Conservation (phyloP, 2,888 invertebrate species). For the Andrena chrysosceles region DNA sequence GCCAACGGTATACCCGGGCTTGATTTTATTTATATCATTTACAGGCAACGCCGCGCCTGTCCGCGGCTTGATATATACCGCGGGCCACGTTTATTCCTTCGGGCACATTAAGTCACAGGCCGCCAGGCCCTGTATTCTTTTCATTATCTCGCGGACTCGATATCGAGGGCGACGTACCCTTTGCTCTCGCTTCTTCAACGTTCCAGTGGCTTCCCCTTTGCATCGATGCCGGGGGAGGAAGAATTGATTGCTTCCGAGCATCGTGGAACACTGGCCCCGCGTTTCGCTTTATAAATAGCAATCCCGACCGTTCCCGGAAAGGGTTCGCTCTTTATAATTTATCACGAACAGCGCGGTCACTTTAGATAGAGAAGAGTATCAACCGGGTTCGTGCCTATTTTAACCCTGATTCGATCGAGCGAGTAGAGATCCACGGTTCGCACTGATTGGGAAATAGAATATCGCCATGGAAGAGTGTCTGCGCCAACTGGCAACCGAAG, state of each 20-base stretch:
- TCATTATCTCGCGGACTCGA: slow-evolving; percentile 44
- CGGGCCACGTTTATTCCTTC: slow-evolving; percentile 69
- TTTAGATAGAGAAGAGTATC: slow-evolving; percentile 1
- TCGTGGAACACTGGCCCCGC: slow-evolving; percentile 8
- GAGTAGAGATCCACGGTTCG: no score
- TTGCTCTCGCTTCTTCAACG: neutral
- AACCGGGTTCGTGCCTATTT: no score
- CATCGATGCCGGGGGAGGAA: slow-evolving; percentile 35
- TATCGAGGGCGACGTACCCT: slow-evolving; percentile 55
- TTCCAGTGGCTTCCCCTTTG: slow-evolving; percentile 1
- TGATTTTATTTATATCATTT: slow-evolving; percentile 81
- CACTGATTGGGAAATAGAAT: no score
- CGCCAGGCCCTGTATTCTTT: slow-evolving; percentile 55
- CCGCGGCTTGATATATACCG: slow-evolving; percentile 73
- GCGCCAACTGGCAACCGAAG: slow-evolving; percentile 13
- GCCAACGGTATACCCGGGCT: slow-evolving; percentile 66
- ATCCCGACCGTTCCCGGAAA: neutral
- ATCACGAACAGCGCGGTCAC: slow-evolving; percentile 29
- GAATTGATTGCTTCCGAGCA: slow-evolving; percentile 57
- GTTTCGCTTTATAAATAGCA: slow-evolving; percentile 35
- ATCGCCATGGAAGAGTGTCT: neutral
- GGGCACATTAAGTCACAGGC: slow-evolving; percentile 73
- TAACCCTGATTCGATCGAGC: no score
- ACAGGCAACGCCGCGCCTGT: slow-evolving; percentile 66
- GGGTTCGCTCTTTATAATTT: slow-evolving; percentile 4